Percentiles rank a stretch among this genome's conserved stretches.
Conservation (phyloP, 2,888 invertebrate species). For the Pasiphila rectangulata region DNA sequence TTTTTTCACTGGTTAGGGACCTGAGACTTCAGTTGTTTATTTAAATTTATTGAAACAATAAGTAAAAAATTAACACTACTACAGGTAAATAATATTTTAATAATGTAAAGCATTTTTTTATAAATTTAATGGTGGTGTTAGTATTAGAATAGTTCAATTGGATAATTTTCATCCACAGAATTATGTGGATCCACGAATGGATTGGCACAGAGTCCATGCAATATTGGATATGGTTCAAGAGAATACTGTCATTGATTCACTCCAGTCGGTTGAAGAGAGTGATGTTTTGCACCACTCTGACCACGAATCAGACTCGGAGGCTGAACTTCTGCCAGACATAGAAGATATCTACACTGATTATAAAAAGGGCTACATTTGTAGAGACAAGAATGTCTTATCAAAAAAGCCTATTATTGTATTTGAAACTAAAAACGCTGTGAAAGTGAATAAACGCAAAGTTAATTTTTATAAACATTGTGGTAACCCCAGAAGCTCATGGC, state of each 20-base stretch:
- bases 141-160: conserved; percentile 66
- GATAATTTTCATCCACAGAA: conserved; percentile 76
- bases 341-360: conserved; percentile 52
- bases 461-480: conserved; percentile 42
- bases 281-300: conserved; percentile 65
- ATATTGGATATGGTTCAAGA: conserved; percentile 73
- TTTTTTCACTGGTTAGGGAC: not conserved
- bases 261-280: conserved; percentile 65
- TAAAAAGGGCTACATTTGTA: conserved; percentile 59
- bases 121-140: no score
- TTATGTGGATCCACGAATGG: conserved; percentile 74
- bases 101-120: no score
- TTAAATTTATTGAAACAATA: not conserved
- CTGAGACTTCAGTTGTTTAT: conserved; percentile 10
- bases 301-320: conserved; percentile 67
- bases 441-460: conserved; percentile 49
- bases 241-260: conserved; percentile 67
- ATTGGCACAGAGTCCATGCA: conserved; percentile 75
- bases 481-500: conserved; percentile 64
- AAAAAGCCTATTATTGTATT: conserved; percentile 42
- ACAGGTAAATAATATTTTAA: no score
- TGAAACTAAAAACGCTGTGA: conserved; percentile 40
- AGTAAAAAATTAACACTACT: no score
- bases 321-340: conserved; percentile 54
- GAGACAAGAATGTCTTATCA: conserved; percentile 50